Percentiles rank a stretch among this genome's conserved stretches.
These are phyloP conservation scores for Andricus quercusramuli DNA, from an alignment of 2,888 invertebrate genomes.

Conservation along the genomic window DNA sequence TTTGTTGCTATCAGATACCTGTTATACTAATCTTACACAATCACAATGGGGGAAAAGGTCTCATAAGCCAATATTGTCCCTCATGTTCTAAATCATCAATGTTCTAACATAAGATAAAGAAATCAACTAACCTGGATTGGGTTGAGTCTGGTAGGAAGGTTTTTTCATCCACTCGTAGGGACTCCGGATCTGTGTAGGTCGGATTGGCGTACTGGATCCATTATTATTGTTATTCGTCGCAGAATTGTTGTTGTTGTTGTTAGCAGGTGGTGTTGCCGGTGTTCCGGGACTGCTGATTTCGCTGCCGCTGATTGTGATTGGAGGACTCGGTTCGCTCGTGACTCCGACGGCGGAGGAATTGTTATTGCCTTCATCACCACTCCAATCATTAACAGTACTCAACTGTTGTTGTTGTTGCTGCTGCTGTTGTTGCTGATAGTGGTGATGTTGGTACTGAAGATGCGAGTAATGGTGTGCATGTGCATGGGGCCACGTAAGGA, in stretches of 20 bases:
- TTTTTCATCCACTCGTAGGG: slow-evolving; percentile 97
- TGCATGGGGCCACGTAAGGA: slow-evolving; percentile 77
- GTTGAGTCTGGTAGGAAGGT: slow-evolving; percentile 90
- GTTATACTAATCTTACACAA: too few species aligned
- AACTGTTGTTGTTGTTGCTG: slow-evolving; percentile 72
- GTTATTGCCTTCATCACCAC: slow-evolving; percentile 62
- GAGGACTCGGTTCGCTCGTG: slow-evolving; percentile 80
- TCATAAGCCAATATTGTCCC: too few species aligned
- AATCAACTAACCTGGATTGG: slow-evolving; percentile 87
- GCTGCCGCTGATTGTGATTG: slow-evolving; percentile 82
- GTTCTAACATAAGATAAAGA: background rate
- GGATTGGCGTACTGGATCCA: slow-evolving; percentile 74
- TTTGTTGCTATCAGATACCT: too few species aligned
- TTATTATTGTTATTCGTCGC: slow-evolving; percentile 66
- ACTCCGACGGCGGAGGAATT: slow-evolving; percentile 56
- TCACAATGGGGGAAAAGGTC: too few species aligned
- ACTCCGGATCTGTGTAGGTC: slow-evolving; percentile 87
- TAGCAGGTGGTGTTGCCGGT: slow-evolving; percentile 72
- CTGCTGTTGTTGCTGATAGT: slow-evolving; percentile 79
- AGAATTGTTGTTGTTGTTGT: slow-evolving; percentile 74
- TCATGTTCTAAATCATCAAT: too few species aligned
- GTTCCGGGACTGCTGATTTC: slow-evolving; percentile 83
- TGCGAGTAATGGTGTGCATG: slow-evolving; percentile 77
- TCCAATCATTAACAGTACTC: slow-evolving; percentile 63
- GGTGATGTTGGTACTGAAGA: slow-evolving; percentile 77